Percentiles rank a stretch among this genome's conserved stretches.
These are phyloP conservation scores for Gymnocheta viridis DNA, from an alignment of 2,888 invertebrate genomes.

Conservation along the genomic window DNA sequence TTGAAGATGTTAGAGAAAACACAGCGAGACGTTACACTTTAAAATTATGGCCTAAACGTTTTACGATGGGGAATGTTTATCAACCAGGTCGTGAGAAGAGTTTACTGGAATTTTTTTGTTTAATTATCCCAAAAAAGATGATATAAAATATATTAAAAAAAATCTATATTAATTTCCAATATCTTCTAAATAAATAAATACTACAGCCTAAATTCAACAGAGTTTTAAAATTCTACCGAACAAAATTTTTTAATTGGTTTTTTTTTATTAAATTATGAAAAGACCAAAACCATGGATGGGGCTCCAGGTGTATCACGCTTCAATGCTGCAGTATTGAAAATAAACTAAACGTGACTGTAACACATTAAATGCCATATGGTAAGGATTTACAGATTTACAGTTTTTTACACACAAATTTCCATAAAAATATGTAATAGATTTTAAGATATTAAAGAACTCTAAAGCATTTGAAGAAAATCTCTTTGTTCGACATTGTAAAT, in stretches of 20 bases:
- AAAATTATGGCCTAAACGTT: constrained; percentile 52
- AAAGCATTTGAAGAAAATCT: not conserved
- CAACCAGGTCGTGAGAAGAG: constrained; percentile 52
- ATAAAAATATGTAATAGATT: not conserved
- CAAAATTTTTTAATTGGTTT: not conserved
- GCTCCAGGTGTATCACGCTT: constrained; percentile 41
- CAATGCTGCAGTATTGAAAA: not conserved
- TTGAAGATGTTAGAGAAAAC: constrained; percentile 36
- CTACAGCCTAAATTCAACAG: not conserved
- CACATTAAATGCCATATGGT: constrained; percentile 3
- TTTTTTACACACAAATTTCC: not conserved
- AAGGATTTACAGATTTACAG: constrained; percentile 5
- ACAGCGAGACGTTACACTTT: not conserved
- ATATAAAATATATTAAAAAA: not conserved
- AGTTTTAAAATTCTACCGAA: not conserved
- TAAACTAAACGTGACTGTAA: constrained; percentile 32
- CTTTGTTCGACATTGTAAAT: not conserved
- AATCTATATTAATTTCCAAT: not conserved
- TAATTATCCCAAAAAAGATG: not conserved
- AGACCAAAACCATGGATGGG: not conserved
- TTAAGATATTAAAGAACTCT: not conserved
- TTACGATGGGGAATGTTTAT: constrained; percentile 28
- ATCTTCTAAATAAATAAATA: not conserved
- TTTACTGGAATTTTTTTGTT: not conserved
- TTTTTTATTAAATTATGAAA: not conserved